phyloP scores from a whole-genome alignment of 1,140 invertebrate species.

The Sinella curviseta region DNA sequence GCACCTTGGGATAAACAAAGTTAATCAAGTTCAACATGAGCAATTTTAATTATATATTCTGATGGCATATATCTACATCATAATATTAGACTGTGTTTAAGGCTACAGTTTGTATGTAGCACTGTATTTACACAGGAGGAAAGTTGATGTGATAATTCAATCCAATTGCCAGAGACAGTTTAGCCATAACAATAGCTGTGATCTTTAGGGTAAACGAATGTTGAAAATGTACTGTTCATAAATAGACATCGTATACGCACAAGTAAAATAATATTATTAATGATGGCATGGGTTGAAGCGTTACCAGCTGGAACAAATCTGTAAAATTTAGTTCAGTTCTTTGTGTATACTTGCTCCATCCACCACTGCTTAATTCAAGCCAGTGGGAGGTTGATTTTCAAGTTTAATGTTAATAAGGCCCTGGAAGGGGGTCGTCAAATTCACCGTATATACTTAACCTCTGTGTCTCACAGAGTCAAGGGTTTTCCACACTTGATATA shows the following conservation, averaged over 20 bases:
- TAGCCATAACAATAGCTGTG: neutral
- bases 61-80: too few relatives aligned
- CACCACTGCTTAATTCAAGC: conserved; percentile 36
- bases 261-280: too few relatives aligned
- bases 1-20: too few relatives aligned
- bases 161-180: neutral
- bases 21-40: too few relatives aligned
- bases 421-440: conserved; percentile 19
- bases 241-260: too few relatives aligned
- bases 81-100: too few relatives aligned
- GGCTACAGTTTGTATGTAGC: too few relatives aligned
- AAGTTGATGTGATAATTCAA: neutral
- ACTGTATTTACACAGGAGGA: too few relatives aligned
- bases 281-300: too few relatives aligned
- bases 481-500: neutral
- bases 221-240: too few relatives aligned
- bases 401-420: conserved; percentile 39
- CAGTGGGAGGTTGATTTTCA: conserved; percentile 44
- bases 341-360: neutral
- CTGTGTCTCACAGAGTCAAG: conserved; percentile 10
- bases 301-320: conserved; percentile 16
- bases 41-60: too few relatives aligned
- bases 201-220: too few relatives aligned
- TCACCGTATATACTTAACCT: conserved; percentile 16
- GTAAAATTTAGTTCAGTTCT: neutral